Evolutionary conservation across 2,888 invertebrate species (phyloP), one percentile per base, ranked within the genome.

Genomic region (Papilio protenor): DNA sequence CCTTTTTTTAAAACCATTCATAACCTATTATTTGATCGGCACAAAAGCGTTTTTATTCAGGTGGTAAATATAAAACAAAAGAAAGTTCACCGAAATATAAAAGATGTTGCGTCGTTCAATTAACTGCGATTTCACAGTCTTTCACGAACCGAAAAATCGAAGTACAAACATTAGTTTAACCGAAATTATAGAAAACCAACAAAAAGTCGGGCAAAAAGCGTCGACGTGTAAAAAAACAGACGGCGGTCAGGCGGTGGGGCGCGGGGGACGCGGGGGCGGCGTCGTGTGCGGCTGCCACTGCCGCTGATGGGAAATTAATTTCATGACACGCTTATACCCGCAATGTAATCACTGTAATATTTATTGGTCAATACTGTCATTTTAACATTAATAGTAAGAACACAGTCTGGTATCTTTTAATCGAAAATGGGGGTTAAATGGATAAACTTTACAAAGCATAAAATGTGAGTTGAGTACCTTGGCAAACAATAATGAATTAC

Each of bases 81-180:
- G 87, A 91, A 92, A 92, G 87, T 93, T 90, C 59, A 88, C 90
- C 92, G 91, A 90, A 69, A 90, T 90, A 92, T 92, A 92, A 93
- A 92, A 91, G 90, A 90, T 88, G 91, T 93, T 92, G 89, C 90
- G 91, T 91, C 90, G 90, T 91, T 88, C 91, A 92, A 94, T 94
- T 94, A 94, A 92, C 88, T 93, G 81, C 91, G 88, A 94, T 94
- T 94, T 94, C 94, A 94, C 94, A 94, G 93, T 88, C 91, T 92
- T 93, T 94, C 93, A 94, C 91, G 94, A 94, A 94, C 94, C 94
- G 93, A 92, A 91, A 94, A 94, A 94, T 94, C 92, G 93, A 91
- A 94, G 91, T 89, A 92, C 94, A 94, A 94, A 94, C 94, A 94
- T 94, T 94, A 93, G 94, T 93, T 94, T 94, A 92, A 90, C 92